Conservation (phyloP, 2,113 vertebrate genomes). For the Phyllopteryx taeniolatus region DNA sequence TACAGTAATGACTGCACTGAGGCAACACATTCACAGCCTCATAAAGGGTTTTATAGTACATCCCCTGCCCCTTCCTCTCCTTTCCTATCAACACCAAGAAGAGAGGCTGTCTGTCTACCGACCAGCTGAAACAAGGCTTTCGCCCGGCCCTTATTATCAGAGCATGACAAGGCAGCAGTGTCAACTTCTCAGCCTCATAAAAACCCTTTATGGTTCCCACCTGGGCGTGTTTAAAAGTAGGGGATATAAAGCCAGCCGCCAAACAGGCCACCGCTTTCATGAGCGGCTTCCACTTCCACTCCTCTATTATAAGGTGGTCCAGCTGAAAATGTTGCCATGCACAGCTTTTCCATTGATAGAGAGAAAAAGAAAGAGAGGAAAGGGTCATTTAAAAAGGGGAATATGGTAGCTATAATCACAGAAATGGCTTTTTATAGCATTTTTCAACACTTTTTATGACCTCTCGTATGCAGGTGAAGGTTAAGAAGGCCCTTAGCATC, state of each 20-base stretch:
- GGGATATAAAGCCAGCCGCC: constrained; percentile 36
- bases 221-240: constrained; percentile 53
- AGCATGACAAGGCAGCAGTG: constrained; percentile 69
- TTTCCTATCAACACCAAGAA: constrained; percentile 52
- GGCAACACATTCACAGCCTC: constrained; percentile 2
- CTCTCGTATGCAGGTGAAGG: constrained; percentile 22
- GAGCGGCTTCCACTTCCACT: constrained; percentile 49
- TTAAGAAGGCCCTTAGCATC: constrained; percentile 35
- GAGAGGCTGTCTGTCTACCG: constrained; percentile 52
- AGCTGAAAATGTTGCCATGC: constrained; percentile 54
- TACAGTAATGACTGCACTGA: neutral
- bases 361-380: neutral
- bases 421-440: constrained; percentile 10
- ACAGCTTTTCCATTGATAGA: constrained; percentile 29
- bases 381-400: constrained; percentile 14
- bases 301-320: constrained; percentile 51
- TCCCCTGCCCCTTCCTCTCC: constrained; percentile 27
- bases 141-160: constrained; percentile 65
- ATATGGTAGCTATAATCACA: constrained; percentile 21
- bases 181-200: constrained; percentile 70
- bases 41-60: constrained; percentile 1
- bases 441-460: neutral
- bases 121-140: constrained; percentile 57
- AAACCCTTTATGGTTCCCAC: constrained; percentile 66
- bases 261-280: constrained; percentile 65